phyloP scores from a whole-genome alignment of 2,888 invertebrate species.

The Volucella inflata region DNA sequence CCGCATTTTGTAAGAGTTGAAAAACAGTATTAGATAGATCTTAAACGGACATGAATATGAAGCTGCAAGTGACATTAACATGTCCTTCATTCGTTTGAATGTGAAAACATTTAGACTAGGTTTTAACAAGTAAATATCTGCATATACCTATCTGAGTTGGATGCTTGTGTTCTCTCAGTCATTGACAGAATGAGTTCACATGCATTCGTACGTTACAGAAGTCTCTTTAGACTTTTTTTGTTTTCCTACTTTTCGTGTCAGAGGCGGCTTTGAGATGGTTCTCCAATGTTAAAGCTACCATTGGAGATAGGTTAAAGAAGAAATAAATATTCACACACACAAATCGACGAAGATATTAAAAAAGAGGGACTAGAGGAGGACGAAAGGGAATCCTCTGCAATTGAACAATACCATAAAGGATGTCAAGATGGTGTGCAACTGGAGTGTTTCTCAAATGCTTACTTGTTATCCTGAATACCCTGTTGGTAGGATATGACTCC shows the following conservation, averaged over 20 bases:
- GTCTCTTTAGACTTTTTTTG: background rate
- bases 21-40: conserved; percentile 52
- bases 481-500: conserved; percentile 1
- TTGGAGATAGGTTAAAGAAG: conserved; percentile 11
- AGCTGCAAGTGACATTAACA: conserved; percentile 69
- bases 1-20: conserved; percentile 33
- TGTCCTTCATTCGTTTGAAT: conserved; percentile 53
- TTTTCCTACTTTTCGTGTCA: conserved; percentile 57
- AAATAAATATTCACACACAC: conserved; percentile 46
- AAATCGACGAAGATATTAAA: conserved; percentile 66
- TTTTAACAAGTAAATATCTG: too few species aligned
- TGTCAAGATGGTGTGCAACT: conserved; percentile 51
- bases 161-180: conserved; percentile 38
- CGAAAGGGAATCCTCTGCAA: conserved; percentile 43
- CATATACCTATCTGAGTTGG: conserved; percentile 4
- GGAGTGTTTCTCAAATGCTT: conserved; percentile 19
- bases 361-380: conserved; percentile 9
- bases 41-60: conserved; percentile 49
- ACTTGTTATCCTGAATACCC: conserved; percentile 4
- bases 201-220: conserved; percentile 50
- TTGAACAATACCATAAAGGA: conserved; percentile 65
- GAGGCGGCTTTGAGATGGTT: conserved; percentile 6
- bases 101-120: background rate
- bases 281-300: background rate
- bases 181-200: conserved; percentile 75